Conservation (phyloP, 2,888 invertebrate genomes). For the Ectemnius cavifrons region DNA sequence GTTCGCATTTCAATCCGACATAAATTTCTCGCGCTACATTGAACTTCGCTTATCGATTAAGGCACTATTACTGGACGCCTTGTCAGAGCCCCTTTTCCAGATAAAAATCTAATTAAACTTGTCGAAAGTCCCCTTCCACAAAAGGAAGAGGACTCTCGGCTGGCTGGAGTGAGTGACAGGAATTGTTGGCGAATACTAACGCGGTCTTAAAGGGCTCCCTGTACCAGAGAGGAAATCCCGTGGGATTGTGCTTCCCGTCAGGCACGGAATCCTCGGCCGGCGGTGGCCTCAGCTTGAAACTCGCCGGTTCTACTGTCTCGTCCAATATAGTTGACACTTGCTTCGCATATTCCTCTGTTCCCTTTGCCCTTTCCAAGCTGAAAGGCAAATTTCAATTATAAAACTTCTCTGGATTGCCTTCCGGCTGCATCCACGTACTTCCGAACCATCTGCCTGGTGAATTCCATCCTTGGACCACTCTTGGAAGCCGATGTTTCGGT, state of each 20-base stretch:
- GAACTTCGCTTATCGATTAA: too few species aligned
- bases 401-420: background rate
- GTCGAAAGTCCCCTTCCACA: constrained; percentile 14
- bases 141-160: constrained; percentile 12
- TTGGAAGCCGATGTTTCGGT: background rate
- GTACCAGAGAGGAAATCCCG: constrained; percentile 67
- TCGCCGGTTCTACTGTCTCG: constrained; percentile 66
- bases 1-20: constrained; percentile 4
- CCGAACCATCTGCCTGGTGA: constrained; percentile 68
- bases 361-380: constrained; percentile 63
- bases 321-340: constrained; percentile 65
- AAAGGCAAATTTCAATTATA: constrained; percentile 9
- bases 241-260: constrained; percentile 43
- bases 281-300: constrained; percentile 60
- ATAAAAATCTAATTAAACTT: constrained; percentile 18
- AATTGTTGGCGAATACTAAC: constrained; percentile 54
- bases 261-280: constrained; percentile 63
- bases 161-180: constrained; percentile 14
- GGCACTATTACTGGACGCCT: too few species aligned
- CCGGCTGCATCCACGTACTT: constrained; percentile 48
- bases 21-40: too few species aligned
- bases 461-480: constrained; percentile 49
- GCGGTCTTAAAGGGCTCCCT: constrained; percentile 63
- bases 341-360: constrained; percentile 62
- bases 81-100: too few species aligned